A percentile compares a stretch with the other conserved stretches of the same genome.
Evolutionary conservation across 2,113 vertebrate species (phyloP).

Genomic region (Rhinoderma darwinii): DNA sequence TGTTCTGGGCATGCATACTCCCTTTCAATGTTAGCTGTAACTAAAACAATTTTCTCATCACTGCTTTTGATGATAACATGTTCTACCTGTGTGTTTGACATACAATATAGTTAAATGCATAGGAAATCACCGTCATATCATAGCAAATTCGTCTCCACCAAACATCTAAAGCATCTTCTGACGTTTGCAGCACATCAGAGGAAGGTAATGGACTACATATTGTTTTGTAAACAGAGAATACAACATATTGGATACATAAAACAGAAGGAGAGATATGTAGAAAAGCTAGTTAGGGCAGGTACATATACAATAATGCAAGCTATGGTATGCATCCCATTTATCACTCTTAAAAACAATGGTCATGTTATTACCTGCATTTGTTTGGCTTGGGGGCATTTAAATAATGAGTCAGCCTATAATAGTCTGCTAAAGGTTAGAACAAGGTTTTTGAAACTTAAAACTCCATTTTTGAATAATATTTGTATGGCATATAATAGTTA

Average conservation of each 20-base stretch:
- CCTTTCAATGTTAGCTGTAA: neutral
- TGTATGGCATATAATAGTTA: neutral
- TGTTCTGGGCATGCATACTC: neutral
- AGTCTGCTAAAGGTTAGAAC: neutral
- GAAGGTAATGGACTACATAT: neutral
- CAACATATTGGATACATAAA: neutral
- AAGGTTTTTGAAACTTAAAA: neutral
- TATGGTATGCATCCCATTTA: conserved; percentile 54
- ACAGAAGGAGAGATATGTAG: neutral
- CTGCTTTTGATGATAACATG: neutral
- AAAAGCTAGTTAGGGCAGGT: conserved; percentile 52
- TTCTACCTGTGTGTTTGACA: neutral
- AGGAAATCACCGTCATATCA: neutral
- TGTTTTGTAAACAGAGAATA: conserved; percentile 34
- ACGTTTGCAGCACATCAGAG: neutral
- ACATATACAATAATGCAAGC: conserved; percentile 42
- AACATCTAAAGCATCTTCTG: neutral
- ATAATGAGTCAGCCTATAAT: conserved; percentile 32
- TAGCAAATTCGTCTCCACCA: neutral
- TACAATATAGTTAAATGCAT: neutral
- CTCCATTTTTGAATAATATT: neutral
- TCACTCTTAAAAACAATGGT: conserved; percentile 40
- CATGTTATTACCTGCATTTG: conserved; percentile 47
- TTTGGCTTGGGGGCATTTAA: conserved; percentile 28
- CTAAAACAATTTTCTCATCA: neutral